Percentiles rank a stretch among this genome's conserved stretches.
Conservation (phyloP, 2,113 vertebrate genomes). For the Oryzias celebensis region DNA sequence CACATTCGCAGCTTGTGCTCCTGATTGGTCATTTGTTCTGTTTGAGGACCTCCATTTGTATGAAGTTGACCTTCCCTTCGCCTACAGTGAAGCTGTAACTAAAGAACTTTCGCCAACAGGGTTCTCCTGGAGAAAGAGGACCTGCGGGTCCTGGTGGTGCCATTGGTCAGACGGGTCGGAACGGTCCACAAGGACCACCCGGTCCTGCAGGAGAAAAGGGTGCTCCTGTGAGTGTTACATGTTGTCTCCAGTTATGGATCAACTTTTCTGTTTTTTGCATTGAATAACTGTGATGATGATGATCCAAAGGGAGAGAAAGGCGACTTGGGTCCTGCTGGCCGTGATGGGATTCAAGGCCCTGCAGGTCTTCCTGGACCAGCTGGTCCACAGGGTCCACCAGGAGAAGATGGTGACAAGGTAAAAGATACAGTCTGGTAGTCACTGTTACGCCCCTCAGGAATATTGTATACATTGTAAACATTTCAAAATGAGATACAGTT, state of each 20-base stretch:
- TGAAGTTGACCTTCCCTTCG: background rate
- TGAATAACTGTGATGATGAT: conserved; percentile 2
- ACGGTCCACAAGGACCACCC: conserved; percentile 91
- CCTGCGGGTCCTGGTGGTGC: conserved; percentile 91
- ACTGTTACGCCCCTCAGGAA: background rate
- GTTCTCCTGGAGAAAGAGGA: conserved; percentile 92
- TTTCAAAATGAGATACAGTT: too few species aligned
- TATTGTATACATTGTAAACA: too few species aligned
- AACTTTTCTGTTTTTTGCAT: background rate
- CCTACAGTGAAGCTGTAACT: conserved; percentile 7
- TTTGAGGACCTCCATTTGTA: background rate
- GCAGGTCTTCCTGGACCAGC: conserved; percentile 93
- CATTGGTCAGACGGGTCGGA: conserved; percentile 92
- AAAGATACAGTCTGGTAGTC: background rate
- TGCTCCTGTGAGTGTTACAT: conserved; percentile 84
- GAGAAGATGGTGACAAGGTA: conserved; percentile 98
- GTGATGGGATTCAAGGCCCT: conserved; percentile 96
- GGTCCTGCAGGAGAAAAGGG: conserved; percentile 97
- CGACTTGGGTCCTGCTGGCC: conserved; percentile 90
- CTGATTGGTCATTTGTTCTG: too few species aligned
- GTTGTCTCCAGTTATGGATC: background rate
- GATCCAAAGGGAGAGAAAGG: conserved; percentile 92
- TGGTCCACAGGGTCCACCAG: conserved; percentile 94
- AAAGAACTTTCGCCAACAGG: conserved; percentile 73
- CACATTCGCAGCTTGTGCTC: too few species aligned